Percentiles rank a stretch among this genome's conserved stretches.
These are phyloP conservation scores for Drosophila nannoptera DNA, from an alignment of 1,140 invertebrate genomes.

Conservation along the genomic window DNA sequence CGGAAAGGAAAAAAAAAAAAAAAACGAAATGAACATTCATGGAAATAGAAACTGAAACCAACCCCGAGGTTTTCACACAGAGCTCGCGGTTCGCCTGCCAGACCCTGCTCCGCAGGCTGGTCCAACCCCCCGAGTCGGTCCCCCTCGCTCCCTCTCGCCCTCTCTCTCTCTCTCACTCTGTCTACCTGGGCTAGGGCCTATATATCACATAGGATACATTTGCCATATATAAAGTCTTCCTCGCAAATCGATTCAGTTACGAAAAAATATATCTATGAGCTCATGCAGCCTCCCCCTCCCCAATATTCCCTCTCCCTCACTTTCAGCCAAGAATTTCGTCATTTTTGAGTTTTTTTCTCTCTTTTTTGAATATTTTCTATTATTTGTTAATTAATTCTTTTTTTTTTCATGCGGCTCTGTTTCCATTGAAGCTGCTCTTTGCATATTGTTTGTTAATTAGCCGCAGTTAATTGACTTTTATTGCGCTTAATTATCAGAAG, in stretches of 20 bases:
- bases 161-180: neutral
- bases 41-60: slow-evolving; percentile 56
- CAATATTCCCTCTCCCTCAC: no score
- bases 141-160: neutral
- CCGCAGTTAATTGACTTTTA: slow-evolving; percentile 39
- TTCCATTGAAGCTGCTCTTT: slow-evolving; percentile 11
- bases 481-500: slow-evolving; percentile 41
- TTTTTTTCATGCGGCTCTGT: slow-evolving; percentile 11
- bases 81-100: neutral
- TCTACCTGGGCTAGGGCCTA: neutral
- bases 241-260: no score
- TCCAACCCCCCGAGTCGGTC: neutral
- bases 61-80: slow-evolving; percentile 32
- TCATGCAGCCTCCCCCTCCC: no score
- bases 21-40: slow-evolving; percentile 8
- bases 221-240: no score
- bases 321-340: no score
- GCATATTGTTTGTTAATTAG: slow-evolving; percentile 46
- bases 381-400: neutral
- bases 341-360: no score
- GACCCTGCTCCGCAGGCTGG: slow-evolving; percentile 12
- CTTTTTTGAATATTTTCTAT: neutral
- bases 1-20: slow-evolving; percentile 17
- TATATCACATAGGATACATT: neutral
- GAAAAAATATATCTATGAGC: neutral